Evolutionary conservation across 2,113 vertebrate genomes (phyloP).

Genomic region (Mormoops blainvillei): DNA sequence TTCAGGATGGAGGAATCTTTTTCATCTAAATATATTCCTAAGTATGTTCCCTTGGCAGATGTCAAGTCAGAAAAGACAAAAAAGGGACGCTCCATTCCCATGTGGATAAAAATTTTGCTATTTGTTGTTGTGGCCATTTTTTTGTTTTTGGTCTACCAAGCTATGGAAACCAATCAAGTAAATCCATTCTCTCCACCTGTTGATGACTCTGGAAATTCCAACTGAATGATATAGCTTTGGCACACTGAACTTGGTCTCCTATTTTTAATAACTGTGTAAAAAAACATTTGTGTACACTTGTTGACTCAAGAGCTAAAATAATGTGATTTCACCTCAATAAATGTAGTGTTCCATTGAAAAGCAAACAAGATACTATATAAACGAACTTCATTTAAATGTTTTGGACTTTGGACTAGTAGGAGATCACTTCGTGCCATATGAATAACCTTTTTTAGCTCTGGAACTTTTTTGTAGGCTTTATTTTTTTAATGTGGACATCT

Average conservation of each 20-base stretch:
- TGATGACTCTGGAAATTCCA: background rate
- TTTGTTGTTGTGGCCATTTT: constrained; percentile 84
- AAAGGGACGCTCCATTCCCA: constrained; percentile 79
- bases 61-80: constrained; percentile 79
- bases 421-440: constrained; percentile 84
- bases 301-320: constrained; percentile 79
- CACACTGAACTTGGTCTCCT: constrained; percentile 77
- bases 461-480: constrained; percentile 88
- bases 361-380: constrained; percentile 69
- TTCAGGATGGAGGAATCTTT: constrained; percentile 84
- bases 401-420: constrained; percentile 81
- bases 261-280: constrained; percentile 80
- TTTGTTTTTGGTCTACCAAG: constrained; percentile 91
- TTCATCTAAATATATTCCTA: constrained; percentile 79
- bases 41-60: constrained; percentile 78
- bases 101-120: constrained; percentile 93
- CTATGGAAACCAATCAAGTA: constrained; percentile 93
- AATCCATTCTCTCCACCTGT: constrained; percentile 81
- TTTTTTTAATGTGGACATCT: constrained; percentile 89
- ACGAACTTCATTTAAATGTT: constrained; percentile 76
- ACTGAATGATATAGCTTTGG: constrained; percentile 78
- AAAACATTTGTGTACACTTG: constrained; percentile 77
- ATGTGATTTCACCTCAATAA: constrained; percentile 80
- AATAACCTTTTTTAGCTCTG: constrained; percentile 84
- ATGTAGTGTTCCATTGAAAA: constrained; percentile 75